A percentile compares a stretch with the other conserved stretches of the same genome.
Conservation (phyloP, 2,888 invertebrate genomes). For the Volucella bombylans region DNA sequence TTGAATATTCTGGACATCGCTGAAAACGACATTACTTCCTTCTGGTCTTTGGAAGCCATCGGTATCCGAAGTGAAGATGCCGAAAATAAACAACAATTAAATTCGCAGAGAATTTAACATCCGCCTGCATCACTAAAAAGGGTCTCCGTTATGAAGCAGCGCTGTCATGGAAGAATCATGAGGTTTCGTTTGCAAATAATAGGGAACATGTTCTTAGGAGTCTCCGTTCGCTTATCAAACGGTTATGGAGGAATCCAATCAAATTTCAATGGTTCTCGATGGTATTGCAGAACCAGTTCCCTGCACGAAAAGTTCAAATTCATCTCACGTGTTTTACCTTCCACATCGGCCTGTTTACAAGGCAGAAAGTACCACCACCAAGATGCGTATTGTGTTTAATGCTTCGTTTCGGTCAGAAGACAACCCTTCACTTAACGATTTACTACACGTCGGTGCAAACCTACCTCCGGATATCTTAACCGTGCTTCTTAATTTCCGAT, state of each 20-base stretch:
- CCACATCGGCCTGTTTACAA: too few relatives aligned
- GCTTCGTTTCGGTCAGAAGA: not conserved
- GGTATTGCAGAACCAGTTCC: slow-evolving; percentile 11
- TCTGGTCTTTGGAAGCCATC: slow-evolving; percentile 10
- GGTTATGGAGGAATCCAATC: not conserved
- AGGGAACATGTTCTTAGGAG: slow-evolving; percentile 2
- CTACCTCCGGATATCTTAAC: slow-evolving; percentile 29
- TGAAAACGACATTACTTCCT: not conserved
- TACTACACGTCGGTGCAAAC: slow-evolving; percentile 21
- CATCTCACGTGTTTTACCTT: too few relatives aligned
- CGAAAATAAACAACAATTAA: not conserved
- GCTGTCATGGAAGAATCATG: slow-evolving; percentile 6
- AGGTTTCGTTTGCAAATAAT: not conserved
- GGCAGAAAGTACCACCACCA: too few relatives aligned
- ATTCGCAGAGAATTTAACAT: too few relatives aligned
- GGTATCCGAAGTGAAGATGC: slow-evolving; percentile 22
- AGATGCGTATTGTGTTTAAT: too few relatives aligned
- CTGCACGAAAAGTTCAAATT: too few relatives aligned
- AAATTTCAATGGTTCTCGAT: not conserved
- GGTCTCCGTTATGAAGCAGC: slow-evolving; percentile 10
- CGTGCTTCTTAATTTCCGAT: slow-evolving; percentile 23
- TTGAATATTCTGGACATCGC: not conserved
- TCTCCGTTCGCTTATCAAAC: not conserved
- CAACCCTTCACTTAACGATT: slow-evolving; percentile 16
- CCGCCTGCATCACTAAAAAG: not conserved